Conservation (phyloP, 1,140 invertebrate genomes). For the Asbolus verrucosus region DNA sequence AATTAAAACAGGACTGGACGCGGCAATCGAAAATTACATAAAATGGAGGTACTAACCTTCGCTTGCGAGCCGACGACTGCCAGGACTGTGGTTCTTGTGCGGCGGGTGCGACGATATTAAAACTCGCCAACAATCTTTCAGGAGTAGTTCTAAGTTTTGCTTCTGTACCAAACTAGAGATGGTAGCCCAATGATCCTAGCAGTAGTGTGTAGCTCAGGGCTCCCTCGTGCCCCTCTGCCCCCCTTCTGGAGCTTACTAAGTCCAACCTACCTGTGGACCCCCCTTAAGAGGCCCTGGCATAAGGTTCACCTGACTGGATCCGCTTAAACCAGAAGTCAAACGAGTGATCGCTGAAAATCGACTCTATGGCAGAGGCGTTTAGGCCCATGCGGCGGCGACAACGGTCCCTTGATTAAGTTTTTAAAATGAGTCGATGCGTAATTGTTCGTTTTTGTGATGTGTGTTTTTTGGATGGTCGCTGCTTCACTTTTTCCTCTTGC, state of each 20-base stretch:
- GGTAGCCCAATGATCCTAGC: conserved; percentile 63
- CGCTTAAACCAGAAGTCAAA: conserved; percentile 53
- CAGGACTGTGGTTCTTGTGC: background rate
- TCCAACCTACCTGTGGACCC: conserved; percentile 54
- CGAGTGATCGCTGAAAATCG: conserved; percentile 47
- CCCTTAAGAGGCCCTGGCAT: conserved; percentile 51
- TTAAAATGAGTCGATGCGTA: conserved; percentile 10
- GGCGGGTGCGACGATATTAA: conserved; percentile 1
- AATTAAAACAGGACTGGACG: too few species aligned
- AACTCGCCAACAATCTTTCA: conserved; percentile 32
- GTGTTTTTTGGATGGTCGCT: background rate
- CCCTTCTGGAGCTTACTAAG: conserved; percentile 50
- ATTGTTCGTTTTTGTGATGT: conserved; percentile 10
- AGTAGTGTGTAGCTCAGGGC: conserved; percentile 62
- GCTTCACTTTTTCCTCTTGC: background rate
- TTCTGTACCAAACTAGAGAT: conserved; percentile 63
- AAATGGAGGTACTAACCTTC: conserved; percentile 4
- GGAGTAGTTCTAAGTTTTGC: conserved; percentile 53
- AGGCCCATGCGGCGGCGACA: background rate
- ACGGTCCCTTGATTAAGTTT: conserved; percentile 7
- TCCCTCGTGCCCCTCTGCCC: conserved; percentile 52
- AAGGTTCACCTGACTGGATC: conserved; percentile 49
- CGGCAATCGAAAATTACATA: background rate
- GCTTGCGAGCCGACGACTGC: background rate
- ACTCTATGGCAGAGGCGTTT: conserved; percentile 28